Evolutionary conservation across 1,140 invertebrate genomes (phyloP).

Genomic region (Listronotus oregonensis): DNA sequence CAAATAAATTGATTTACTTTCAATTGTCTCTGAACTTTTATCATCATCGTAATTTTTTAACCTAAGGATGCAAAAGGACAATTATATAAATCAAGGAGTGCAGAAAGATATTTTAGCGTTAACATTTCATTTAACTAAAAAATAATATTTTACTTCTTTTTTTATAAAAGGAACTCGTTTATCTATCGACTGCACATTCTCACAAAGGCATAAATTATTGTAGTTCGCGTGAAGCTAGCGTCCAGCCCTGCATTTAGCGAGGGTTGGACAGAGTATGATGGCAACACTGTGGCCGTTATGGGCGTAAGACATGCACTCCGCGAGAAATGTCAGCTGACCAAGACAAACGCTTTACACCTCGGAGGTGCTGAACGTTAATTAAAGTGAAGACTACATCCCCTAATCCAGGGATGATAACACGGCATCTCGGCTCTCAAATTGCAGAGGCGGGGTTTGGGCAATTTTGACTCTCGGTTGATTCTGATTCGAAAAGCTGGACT

Average conservation of each 20-base stretch:
- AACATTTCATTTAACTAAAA: too few species aligned
- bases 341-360: slow-evolving; percentile 40
- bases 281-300: slow-evolving; percentile 42
- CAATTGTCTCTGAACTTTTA: too few species aligned
- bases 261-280: slow-evolving; percentile 46
- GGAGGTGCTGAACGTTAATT: slow-evolving; percentile 42
- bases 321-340: slow-evolving; percentile 42
- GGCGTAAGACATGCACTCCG: slow-evolving; percentile 41
- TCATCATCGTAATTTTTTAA: too few species aligned
- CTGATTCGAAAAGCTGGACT: not conserved
- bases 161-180: too few species aligned
- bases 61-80: too few species aligned
- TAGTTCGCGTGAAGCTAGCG: slow-evolving; percentile 30
- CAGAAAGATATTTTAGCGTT: too few species aligned
- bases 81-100: too few species aligned
- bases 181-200: not conserved
- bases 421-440: slow-evolving; percentile 13
- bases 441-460: not conserved
- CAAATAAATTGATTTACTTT: too few species aligned
- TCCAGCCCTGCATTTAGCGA: slow-evolving; percentile 46
- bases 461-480: not conserved
- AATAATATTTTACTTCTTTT: too few species aligned
- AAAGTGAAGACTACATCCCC: slow-evolving; percentile 31
- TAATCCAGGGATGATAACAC: slow-evolving; percentile 11
- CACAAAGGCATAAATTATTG: slow-evolving; percentile 40